Conservation (phyloP, 2,113 vertebrate species). For the Calidris pygmaea region DNA sequence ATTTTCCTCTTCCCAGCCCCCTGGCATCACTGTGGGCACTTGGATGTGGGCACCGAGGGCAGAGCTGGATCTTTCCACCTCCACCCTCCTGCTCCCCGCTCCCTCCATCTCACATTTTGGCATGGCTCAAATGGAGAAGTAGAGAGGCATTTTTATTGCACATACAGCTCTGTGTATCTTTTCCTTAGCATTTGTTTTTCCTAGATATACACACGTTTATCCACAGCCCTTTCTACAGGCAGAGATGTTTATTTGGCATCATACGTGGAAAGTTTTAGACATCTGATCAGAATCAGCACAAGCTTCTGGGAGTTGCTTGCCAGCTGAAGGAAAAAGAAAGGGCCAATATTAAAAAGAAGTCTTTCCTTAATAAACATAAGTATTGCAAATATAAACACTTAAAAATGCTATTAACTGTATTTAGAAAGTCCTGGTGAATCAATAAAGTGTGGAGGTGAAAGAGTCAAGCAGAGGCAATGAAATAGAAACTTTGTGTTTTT, state of each 20-base stretch:
- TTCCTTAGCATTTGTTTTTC: conserved; percentile 17
- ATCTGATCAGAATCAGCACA: conserved; percentile 43
- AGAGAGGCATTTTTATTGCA: neutral
- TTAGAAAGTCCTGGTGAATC: neutral
- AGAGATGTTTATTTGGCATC: conserved; percentile 56
- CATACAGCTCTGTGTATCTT: neutral
- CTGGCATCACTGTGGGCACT: neutral
- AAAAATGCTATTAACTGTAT: neutral
- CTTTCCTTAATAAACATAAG: conserved; percentile 3
- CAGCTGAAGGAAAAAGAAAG: conserved; percentile 27
- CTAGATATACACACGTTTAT: conserved; percentile 29
- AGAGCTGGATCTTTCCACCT: neutral
- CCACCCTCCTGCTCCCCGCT: neutral
- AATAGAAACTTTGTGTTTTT: neutral
- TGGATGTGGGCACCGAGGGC: neutral
- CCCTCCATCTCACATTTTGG: neutral
- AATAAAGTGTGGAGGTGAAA: neutral
- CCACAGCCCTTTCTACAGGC: conserved; percentile 17
- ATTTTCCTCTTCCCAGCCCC: neutral
- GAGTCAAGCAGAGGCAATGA: neutral
- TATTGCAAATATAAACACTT: conserved; percentile 25
- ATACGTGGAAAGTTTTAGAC: conserved; percentile 60
- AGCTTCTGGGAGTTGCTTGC: conserved; percentile 41
- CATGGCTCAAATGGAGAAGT: neutral
- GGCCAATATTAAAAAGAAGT: neutral